A percentile compares a stretch with the other conserved stretches of the same genome.
Conservation (phyloP, 53 echinoderm and acorn worm genomes). For the Mesocentrotus franciscanus region DNA sequence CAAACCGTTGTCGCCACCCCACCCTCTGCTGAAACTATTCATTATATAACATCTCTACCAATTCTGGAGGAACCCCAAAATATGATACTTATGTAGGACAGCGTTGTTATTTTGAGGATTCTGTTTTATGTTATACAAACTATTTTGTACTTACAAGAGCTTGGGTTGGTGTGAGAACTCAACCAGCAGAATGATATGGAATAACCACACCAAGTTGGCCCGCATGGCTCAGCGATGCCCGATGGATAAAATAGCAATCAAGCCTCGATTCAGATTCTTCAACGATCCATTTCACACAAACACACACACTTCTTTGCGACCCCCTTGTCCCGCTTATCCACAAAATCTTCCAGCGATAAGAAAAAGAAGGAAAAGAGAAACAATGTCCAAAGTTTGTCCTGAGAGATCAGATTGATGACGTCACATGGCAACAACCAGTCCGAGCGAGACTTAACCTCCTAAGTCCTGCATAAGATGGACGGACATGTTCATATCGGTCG, state of each 20-base stretch:
- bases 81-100: not conserved
- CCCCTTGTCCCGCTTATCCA: not conserved
- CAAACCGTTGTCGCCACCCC: not conserved
- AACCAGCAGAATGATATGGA: conserved; percentile 49
- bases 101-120: not conserved
- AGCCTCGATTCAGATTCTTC: conserved; percentile 29
- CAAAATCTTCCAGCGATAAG: conserved; percentile 1
- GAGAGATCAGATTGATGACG: conserved; percentile 38
- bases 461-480: conserved; percentile 43
- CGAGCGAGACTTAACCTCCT: conserved; percentile 28
- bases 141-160: conserved; percentile 54
- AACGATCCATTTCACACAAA: conserved; percentile 49
- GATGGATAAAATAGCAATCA: conserved; percentile 52
- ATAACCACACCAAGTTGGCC: conserved; percentile 64
- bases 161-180: conserved; percentile 60
- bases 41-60: not conserved
- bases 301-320: not conserved
- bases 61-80: not conserved
- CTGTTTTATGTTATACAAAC: not conserved
- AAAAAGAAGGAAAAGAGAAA: conserved; percentile 16
- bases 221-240: conserved; percentile 61
- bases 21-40: not conserved
- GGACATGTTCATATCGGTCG: conserved; percentile 44
- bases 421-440: conserved; percentile 45
- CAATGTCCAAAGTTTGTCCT: conserved; percentile 56